A percentile compares a stretch with the other conserved stretches of the same genome.
These are phyloP conservation scores for Oscheius sp. DNA, from an alignment of 1,140 invertebrate species.

Conservation along the genomic window DNA sequence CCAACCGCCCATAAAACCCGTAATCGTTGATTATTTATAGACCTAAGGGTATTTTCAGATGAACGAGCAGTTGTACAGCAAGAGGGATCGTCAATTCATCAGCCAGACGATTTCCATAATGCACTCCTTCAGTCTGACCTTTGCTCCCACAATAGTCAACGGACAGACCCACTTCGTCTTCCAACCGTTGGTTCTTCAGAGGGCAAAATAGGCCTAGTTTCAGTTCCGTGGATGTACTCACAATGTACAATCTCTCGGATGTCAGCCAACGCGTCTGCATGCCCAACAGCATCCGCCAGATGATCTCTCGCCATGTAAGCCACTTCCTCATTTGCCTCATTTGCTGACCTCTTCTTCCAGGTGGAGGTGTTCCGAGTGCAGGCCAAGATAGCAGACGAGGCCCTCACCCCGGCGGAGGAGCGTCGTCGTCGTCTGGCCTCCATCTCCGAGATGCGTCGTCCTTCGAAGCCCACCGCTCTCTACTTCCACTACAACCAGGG, in stretches of 20 bases:
- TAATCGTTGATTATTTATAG: not conserved
- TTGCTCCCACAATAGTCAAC: slow-evolving; percentile 2
- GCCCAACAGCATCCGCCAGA: not conserved
- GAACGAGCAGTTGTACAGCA: slow-evolving; percentile 26
- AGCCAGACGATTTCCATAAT: not conserved
- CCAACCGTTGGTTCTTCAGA: slow-evolving; percentile 9
- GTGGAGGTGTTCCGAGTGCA: not conserved
- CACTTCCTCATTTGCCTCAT: not conserved
- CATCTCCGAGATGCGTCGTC: not conserved
- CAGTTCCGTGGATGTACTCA: not conserved
- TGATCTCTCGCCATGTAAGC: not conserved
- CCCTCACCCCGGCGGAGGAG: not conserved
- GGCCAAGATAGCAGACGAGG: not conserved
- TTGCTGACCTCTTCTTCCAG: not conserved
- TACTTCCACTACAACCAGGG: not conserved
- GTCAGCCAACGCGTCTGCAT: not conserved
- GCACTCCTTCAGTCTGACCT: slow-evolving; percentile 16
- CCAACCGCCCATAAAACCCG: slow-evolving; percentile 32
- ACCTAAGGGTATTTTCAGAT: slow-evolving; percentile 24
- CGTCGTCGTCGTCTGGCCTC: not conserved
- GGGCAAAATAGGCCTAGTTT: not conserved
- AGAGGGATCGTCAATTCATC: slow-evolving; percentile 26
- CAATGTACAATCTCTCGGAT: not conserved
- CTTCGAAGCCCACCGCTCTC: not conserved
- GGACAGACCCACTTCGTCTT: not conserved